phyloP scores from a whole-genome alignment of 1,140 invertebrate genomes.

The Brachystomella parvula region DNA sequence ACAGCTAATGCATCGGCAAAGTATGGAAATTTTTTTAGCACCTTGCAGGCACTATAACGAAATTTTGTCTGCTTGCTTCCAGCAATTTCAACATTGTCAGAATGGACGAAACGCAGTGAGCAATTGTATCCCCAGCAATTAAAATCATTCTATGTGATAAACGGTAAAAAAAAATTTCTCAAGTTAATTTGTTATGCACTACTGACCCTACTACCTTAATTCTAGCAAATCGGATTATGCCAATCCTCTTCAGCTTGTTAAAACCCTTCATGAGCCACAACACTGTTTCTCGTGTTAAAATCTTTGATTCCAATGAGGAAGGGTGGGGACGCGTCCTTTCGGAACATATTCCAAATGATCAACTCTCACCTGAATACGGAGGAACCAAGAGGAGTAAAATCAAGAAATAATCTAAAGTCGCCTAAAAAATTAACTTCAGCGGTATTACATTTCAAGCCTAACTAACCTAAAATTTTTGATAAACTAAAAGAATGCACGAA shows the following conservation, averaged over 20 bases:
- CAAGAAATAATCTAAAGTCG: not conserved
- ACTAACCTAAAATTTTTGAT: too few species aligned
- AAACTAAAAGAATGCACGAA: not conserved
- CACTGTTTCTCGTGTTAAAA: constrained; percentile 5
- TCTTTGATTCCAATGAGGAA: constrained; percentile 6
- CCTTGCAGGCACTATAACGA: not conserved
- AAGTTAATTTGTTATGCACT: not conserved
- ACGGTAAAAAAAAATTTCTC: constrained; percentile 5
- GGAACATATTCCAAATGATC: not conserved
- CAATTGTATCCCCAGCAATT: constrained; percentile 11
- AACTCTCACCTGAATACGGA: not conserved
- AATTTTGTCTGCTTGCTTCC: not conserved
- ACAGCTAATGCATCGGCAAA: constrained; percentile 10
- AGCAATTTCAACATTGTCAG: constrained; percentile 5
- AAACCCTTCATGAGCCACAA: constrained; percentile 14
- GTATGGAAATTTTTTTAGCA: not conserved
- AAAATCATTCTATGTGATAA: constrained; percentile 6
- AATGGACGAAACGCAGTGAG: constrained; percentile 13
- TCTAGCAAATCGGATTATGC: not conserved
- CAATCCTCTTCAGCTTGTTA: constrained; percentile 13
- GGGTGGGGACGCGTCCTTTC: not conserved
- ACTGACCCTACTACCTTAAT: not conserved
- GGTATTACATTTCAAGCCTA: not conserved
- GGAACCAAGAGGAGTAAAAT: not conserved
- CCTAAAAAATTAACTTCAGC: not conserved